Conservation (phyloP, 2,797 vertebrate genomes). For the Allobates femoralis region DNA sequence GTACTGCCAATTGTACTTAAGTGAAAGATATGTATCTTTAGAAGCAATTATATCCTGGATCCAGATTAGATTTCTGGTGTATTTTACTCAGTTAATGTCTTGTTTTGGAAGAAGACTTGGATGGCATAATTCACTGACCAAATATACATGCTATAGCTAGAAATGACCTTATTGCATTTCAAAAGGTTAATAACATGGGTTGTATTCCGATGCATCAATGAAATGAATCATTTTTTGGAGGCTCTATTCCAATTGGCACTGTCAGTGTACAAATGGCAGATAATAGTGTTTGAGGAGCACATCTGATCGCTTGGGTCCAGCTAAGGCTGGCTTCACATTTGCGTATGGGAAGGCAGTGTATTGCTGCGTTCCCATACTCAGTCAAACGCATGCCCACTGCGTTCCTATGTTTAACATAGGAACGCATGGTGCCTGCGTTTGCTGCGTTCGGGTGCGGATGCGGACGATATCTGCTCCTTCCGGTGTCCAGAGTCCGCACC, state of each 20-base stretch:
- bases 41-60: conserved; percentile 17
- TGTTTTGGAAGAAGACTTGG: conserved; percentile 1
- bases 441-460: too few species aligned
- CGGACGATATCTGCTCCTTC: too few species aligned
- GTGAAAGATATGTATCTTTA: conserved; percentile 34
- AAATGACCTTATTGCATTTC: not conserved
- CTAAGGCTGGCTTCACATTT: too few species aligned
- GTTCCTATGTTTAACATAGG: too few species aligned
- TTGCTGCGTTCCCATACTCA: too few species aligned
- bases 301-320: too few species aligned
- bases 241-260: not conserved
- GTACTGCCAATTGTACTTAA: conserved; percentile 20
- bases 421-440: too few species aligned
- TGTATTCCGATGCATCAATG: not conserved
- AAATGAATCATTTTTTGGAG: not conserved
- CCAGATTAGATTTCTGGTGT: not conserved
- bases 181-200: not conserved
- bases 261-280: too few species aligned
- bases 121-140: conserved; percentile 26
- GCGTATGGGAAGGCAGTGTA: too few species aligned
- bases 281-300: too few species aligned
- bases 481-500: too few species aligned
- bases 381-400: too few species aligned
- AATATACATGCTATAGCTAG: not conserved
- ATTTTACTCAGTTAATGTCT: conserved; percentile 24